A percentile compares a stretch with the other conserved stretches of the same genome.
Conservation (phyloP, 1,140 invertebrate species). For the Pseudoatta argentina region DNA sequence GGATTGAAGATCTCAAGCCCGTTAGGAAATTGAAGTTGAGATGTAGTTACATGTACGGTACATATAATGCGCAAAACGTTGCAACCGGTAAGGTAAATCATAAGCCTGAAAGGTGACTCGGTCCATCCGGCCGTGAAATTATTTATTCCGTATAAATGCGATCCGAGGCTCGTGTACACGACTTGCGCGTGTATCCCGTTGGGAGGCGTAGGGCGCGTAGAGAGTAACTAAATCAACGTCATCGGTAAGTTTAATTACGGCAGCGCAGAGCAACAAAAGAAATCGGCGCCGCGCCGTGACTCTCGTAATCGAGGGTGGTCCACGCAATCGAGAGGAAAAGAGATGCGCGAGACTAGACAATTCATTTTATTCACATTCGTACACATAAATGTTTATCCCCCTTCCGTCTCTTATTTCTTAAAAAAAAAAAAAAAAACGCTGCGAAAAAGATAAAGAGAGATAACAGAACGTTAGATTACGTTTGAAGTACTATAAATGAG, state of each 20-base stretch:
- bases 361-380: conserved; percentile 5
- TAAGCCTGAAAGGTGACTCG: conserved; percentile 61
- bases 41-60: conserved; percentile 22
- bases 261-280: conserved; percentile 66
- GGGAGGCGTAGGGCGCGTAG: conserved; percentile 61
- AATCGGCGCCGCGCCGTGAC: conserved; percentile 68
- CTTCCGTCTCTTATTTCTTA: neutral
- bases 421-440: neutral
- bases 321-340: conserved; percentile 30
- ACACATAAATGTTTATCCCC: neutral
- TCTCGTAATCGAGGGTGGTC: conserved; percentile 82
- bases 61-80: conserved; percentile 32
- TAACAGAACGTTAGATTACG: neutral
- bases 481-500: neutral
- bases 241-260: conserved; percentile 81
- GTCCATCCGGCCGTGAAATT: conserved; percentile 56
- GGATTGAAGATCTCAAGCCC: conserved; percentile 9
- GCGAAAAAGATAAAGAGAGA: neutral
- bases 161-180: conserved; percentile 40
- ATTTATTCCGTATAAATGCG: conserved; percentile 65
- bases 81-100: conserved; percentile 53
- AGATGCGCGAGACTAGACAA: conserved; percentile 34
- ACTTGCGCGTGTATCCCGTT: conserved; percentile 45
- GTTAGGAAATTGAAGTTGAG: conserved; percentile 11
- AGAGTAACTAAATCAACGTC: conserved; percentile 81